Percentiles rank a stretch among this genome's conserved stretches.
Evolutionary conservation across 2,113 vertebrate species (phyloP).

Genomic region (Lates calcarifer): DNA sequence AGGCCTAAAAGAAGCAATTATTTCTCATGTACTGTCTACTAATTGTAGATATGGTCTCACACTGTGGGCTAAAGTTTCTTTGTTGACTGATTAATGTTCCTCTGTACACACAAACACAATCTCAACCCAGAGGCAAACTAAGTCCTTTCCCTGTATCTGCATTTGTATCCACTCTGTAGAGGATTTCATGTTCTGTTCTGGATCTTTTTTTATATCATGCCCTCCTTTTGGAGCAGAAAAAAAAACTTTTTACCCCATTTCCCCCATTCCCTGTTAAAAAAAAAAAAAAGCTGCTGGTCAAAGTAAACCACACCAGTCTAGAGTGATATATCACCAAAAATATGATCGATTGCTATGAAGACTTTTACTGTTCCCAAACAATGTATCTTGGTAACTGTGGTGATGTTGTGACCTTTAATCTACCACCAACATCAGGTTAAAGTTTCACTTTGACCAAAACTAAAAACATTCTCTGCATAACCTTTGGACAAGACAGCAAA

Average conservation of each 20-base stretch:
- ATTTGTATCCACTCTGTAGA: not conserved
- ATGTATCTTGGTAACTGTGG: too few species aligned
- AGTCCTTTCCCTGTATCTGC: not conserved
- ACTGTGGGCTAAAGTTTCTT: constrained; percentile 4
- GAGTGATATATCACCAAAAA: not conserved
- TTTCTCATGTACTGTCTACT: not conserved
- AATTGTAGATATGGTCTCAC: constrained; percentile 7
- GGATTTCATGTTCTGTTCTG: not conserved
- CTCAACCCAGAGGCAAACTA: not conserved
- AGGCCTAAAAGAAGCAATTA: not conserved
- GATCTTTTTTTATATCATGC: not conserved
- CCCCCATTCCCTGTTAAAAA: not conserved
- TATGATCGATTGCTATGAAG: not conserved
- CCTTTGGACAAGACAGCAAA: too few species aligned
- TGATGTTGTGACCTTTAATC: too few species aligned
- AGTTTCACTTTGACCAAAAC: not conserved
- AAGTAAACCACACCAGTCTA: too few species aligned
- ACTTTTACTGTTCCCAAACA: not conserved
- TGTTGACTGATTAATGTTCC: not conserved
- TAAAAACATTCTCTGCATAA: not conserved
- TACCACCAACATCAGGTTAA: too few species aligned
- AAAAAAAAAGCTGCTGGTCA: too few species aligned
- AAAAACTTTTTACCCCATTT: too few species aligned
- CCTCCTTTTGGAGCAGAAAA: too few species aligned
- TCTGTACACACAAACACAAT: not conserved